These are phyloP conservation scores for Eriocheir sinensis DNA, from an alignment of 1,140 invertebrate species.

Conservation along the genomic window DNA sequence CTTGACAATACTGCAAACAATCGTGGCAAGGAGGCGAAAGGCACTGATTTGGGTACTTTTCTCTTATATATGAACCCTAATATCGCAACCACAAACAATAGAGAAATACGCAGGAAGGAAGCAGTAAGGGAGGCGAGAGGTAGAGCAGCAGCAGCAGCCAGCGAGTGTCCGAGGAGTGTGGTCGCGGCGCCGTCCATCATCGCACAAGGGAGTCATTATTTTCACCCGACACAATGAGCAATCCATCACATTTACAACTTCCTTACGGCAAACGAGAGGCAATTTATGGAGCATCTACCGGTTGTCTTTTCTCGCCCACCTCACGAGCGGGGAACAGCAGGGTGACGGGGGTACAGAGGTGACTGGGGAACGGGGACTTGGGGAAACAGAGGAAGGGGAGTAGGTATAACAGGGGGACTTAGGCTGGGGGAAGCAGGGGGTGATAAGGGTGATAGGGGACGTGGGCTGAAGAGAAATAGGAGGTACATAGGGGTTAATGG, in stretches of 20 bases:
- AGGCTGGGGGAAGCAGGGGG: constrained; percentile 8
- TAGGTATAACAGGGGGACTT: not conserved
- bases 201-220: constrained; percentile 62
- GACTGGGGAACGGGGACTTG: not conserved
- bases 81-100: no score
- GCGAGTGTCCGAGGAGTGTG: not conserved
- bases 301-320: not conserved
- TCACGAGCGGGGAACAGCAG: not conserved
- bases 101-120: no score
- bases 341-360: not conserved
- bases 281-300: constrained; percentile 56
- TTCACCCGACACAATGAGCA: constrained; percentile 68
- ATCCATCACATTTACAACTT: constrained; percentile 75
- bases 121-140: not conserved
- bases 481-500: not conserved
- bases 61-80: no score
- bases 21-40: no score
- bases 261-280: constrained; percentile 63
- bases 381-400: constrained; percentile 3
- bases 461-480: not conserved
- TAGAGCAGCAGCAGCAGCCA: not conserved
- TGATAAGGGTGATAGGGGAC: not conserved
- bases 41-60: no score
- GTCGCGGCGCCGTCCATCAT: constrained; percentile 48
- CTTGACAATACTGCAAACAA: no score